Evolutionary conservation across 2,113 vertebrate genomes (phyloP), one percentile per base, ranked within the genome.

Genomic region (Suricata suricatta): DNA sequence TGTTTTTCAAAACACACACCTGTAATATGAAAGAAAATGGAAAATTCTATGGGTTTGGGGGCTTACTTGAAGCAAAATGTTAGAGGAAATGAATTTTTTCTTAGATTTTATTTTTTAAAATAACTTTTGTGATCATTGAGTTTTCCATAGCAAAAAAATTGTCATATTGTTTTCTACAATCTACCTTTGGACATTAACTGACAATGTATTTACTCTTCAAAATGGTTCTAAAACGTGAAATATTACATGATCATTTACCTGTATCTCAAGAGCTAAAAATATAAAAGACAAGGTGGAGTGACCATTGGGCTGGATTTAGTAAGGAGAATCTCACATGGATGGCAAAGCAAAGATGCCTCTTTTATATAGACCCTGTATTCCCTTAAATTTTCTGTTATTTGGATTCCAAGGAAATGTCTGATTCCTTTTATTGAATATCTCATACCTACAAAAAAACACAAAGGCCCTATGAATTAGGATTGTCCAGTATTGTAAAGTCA

Each of bases 91-190:
- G 31, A 52, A 21, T 38, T 88, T 74, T 83, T 88, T 63, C 77
- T 64, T 38, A 71, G 5, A 3, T 29, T 97, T 90, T 35, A 77
- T 93, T 91, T 96, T 77, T 77, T 88, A 89, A 93, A 19, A 8
- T 77, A 89, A 66, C 17, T 79, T 76, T 52, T 93, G 27, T 68
- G 71, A 41, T 72, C 64, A 74, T 82, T 91, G 21, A 8, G 7
- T n/a, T 94, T 90, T 50, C 29, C 41, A 44, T 69, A 31, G 29
- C 10, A 25, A 87, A 60, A 41, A 60, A 10, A 15, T 15, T 14
- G 15, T 33, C 47, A 44, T 83, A 44, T 57, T 84, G 35, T 29
- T 74, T 47, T 76, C 7, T 85, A 38, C 13, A 14, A 68, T 88
- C 79, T 86, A 13, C 31, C 50, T 12, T 38, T 47, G 44, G 21